These are phyloP conservation scores for Amphipyra tragopoginis DNA, from an alignment of 2,888 invertebrate genomes.

Conservation along the genomic window DNA sequence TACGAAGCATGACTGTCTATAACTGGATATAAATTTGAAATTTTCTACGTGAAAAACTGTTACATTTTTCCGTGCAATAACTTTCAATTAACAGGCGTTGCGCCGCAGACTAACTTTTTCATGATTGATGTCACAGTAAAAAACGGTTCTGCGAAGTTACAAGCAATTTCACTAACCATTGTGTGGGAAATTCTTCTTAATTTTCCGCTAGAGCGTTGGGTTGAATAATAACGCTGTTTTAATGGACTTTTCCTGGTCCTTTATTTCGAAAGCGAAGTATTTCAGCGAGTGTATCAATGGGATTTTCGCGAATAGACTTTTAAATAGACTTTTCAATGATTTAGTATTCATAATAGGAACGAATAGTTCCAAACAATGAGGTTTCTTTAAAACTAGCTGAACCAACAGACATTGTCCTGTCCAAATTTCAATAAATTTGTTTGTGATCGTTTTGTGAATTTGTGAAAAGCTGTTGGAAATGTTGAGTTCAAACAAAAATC, in stretches of 20 bases:
- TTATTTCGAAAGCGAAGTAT: slow-evolving; percentile 72
- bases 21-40: slow-evolving; percentile 51
- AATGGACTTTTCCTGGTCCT: slow-evolving; percentile 76
- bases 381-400: slow-evolving; percentile 26
- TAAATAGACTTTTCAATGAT: slow-evolving; percentile 29
- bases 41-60: slow-evolving; percentile 43
- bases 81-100: slow-evolving; percentile 68
- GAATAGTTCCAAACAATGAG: slow-evolving; percentile 27
- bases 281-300: slow-evolving; percentile 62
- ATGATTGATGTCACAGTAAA: slow-evolving; percentile 69
- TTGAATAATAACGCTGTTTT: slow-evolving; percentile 79
- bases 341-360: slow-evolving; percentile 17
- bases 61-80: slow-evolving; percentile 59
- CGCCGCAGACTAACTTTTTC: slow-evolving; percentile 61
- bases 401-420: no score
- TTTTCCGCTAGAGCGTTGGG: slow-evolving; percentile 78
- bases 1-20: slow-evolving; percentile 26
- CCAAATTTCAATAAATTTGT: no score
- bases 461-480: no score
- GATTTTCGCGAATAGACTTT: slow-evolving; percentile 52
- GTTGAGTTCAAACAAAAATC: no score
- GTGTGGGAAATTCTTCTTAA: slow-evolving; percentile 80
- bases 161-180: slow-evolving; percentile 75
- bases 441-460: no score
- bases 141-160: slow-evolving; percentile 66